Conservation (phyloP, 1,140 invertebrate species). For the Tachypleus tridentatus region DNA sequence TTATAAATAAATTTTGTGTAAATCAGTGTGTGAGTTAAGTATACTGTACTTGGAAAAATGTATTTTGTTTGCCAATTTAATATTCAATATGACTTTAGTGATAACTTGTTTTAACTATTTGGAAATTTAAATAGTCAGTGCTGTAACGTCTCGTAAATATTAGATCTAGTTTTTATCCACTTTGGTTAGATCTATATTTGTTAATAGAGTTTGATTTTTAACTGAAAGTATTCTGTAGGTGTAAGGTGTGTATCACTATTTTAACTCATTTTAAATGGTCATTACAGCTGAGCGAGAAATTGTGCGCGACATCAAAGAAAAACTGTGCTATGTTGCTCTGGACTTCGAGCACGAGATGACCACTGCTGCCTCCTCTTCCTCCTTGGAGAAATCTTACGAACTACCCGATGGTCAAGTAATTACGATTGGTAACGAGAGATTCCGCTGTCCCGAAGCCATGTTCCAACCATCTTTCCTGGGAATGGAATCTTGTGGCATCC, state of each 20-base stretch:
- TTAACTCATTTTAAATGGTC: neutral
- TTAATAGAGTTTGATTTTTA: no score
- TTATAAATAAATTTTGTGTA: slow-evolving; percentile 1
- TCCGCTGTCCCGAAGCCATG: slow-evolving; percentile 42
- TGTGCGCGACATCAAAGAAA: slow-evolving; percentile 86
- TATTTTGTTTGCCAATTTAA: no score
- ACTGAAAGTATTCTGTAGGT: no score
- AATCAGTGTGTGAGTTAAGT: no score
- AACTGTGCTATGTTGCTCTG: slow-evolving; percentile 79
- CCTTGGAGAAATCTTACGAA: slow-evolving; percentile 74
- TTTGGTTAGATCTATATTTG: no score
- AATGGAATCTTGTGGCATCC: slow-evolving; percentile 69
- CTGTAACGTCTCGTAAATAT: neutral
- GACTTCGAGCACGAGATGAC: slow-evolving; percentile 95
- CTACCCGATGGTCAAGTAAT: slow-evolving; percentile 71
- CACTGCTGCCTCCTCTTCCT: slow-evolving; percentile 71
- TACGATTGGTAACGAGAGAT: slow-evolving; percentile 45
- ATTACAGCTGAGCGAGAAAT: slow-evolving; percentile 67
- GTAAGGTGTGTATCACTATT: no score
- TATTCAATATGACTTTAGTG: no score
- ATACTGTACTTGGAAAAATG: no score
- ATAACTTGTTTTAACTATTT: no score
- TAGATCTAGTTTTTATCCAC: neutral
- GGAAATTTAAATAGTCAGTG: neutral
- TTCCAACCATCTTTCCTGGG: slow-evolving; percentile 61